Conservation (phyloP, 2,113 vertebrate species). For the Pandion haliaetus region DNA sequence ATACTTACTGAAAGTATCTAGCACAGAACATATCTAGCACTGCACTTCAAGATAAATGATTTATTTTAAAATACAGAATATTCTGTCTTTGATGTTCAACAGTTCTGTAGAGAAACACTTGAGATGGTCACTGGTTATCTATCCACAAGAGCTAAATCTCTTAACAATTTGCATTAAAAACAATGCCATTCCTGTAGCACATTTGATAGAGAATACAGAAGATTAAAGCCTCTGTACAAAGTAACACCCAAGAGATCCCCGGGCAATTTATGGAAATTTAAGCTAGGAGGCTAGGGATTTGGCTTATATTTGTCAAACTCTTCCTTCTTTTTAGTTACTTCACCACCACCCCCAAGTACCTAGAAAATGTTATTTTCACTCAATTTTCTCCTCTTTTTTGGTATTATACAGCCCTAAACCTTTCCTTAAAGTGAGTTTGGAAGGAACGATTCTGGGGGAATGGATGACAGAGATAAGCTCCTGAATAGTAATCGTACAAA, state of each 20-base stretch:
- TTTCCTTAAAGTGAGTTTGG: neutral
- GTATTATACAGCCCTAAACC: neutral
- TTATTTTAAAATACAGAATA: conserved; percentile 37
- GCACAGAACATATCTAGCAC: neutral
- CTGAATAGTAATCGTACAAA: conserved; percentile 48
- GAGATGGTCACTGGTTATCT: conserved; percentile 57
- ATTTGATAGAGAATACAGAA: neutral
- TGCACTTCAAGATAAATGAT: conserved; percentile 39
- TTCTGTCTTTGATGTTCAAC: conserved; percentile 56
- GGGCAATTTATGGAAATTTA: conserved; percentile 1
- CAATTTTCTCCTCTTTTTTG: neutral
- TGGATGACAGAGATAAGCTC: conserved; percentile 57
- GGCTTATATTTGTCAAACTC: neutral
- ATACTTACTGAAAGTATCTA: neutral
- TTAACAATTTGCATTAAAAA: conserved; percentile 47
- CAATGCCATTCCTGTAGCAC: neutral
- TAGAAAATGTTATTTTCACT: neutral
- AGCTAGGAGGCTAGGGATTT: neutral
- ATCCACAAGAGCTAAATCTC: conserved; percentile 6
- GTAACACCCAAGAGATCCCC: neutral
- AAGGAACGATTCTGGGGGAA: conserved; percentile 29
- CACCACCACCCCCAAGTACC: neutral
- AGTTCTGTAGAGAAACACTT: conserved; percentile 29
- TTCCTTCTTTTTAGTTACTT: neutral
- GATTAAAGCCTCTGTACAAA: conserved; percentile 28